Evolutionary conservation across 1,140 invertebrate species (phyloP).

Genomic region (Gyrodactylus salaris): DNA sequence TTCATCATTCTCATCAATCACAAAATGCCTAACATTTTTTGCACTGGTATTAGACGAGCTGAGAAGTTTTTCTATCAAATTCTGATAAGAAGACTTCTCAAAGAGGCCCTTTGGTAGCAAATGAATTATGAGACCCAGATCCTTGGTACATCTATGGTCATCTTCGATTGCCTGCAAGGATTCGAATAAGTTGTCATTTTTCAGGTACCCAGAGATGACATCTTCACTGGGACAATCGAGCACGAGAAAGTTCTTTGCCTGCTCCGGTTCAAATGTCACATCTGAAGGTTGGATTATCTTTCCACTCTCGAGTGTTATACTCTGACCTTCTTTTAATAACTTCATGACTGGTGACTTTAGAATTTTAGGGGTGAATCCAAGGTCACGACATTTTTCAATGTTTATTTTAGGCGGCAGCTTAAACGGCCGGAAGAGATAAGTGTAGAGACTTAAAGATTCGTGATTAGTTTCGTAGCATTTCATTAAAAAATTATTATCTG

Average conservation of each 20-base stretch:
- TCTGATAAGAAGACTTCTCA: neutral
- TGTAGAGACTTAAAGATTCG: no score
- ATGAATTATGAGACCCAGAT: neutral
- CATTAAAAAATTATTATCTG: neutral
- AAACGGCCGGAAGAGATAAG: neutral
- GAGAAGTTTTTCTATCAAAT: neutral
- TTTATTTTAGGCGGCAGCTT: neutral
- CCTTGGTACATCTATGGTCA: neutral
- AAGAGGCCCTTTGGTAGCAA: neutral
- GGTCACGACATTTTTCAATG: neutral
- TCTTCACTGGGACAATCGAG: neutral
- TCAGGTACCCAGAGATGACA: neutral
- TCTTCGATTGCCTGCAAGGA: neutral
- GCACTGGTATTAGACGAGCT: neutral
- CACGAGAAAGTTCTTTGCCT: neutral
- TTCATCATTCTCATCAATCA: neutral
- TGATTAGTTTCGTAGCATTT: neutral
- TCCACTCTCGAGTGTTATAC: neutral
- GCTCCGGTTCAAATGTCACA: neutral
- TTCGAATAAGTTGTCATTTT: neutral
- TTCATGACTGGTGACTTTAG: neutral
- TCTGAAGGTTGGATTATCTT: neutral
- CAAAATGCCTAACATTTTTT: neutral
- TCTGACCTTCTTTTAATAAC: neutral
- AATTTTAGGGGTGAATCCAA: neutral